Evolutionary conservation across 1,140 invertebrate species (phyloP).

Genomic region (Polypedilum vanderplanki): DNA sequence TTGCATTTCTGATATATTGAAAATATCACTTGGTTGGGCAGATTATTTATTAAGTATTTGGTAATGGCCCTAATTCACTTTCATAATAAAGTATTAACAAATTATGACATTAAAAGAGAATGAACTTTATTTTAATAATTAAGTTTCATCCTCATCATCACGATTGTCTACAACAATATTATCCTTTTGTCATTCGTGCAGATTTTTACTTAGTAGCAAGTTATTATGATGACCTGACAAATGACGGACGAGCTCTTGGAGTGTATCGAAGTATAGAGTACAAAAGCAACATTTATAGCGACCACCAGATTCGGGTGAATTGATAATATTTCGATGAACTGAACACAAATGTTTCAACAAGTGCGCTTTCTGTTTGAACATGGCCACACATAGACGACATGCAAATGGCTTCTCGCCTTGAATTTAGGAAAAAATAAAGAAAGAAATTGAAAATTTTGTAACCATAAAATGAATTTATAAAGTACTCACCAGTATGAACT

Average conservation of each 20-base stretch:
- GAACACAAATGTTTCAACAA: slow-evolving; percentile 77
- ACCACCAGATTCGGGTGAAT: slow-evolving; percentile 60
- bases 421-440: background rate
- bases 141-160: background rate
- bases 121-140: background rate
- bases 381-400: slow-evolving; percentile 75
- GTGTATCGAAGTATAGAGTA: slow-evolving; percentile 69
- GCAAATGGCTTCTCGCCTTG: slow-evolving; percentile 76
- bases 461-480: background rate
- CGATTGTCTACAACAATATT: background rate
- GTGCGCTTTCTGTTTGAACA: slow-evolving; percentile 85
- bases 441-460: background rate
- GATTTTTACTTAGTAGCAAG: slow-evolving; percentile 74
- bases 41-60: slow-evolving; percentile 14
- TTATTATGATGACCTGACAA: slow-evolving; percentile 79
- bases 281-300: slow-evolving; percentile 80
- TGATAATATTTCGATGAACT: slow-evolving; percentile 76
- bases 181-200: slow-evolving; percentile 58
- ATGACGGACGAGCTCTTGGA: slow-evolving; percentile 75
- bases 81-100: background rate
- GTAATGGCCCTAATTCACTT: background rate
- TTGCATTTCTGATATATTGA: slow-evolving; percentile 12
- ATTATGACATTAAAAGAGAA: background rate
- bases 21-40: slow-evolving; percentile 28
- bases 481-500: slow-evolving; percentile 56